These are phyloP conservation scores for Hyphantria cunea DNA, from an alignment of 1,140 invertebrate genomes.

Conservation along the genomic window DNA sequence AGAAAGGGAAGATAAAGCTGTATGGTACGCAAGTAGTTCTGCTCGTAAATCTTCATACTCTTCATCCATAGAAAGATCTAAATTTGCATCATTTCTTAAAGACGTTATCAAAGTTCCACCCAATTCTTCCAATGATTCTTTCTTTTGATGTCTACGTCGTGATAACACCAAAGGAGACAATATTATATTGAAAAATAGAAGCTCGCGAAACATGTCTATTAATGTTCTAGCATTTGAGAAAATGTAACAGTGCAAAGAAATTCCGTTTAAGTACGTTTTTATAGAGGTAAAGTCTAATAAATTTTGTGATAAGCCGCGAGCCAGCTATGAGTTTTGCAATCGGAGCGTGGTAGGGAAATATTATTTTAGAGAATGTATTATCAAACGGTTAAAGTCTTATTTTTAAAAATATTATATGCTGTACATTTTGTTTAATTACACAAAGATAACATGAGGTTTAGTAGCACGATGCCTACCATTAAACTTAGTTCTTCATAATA, in stretches of 20 bases:
- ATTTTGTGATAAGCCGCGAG: conserved; percentile 61
- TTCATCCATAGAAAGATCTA: conserved; percentile 65
- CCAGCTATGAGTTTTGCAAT: conserved; percentile 33
- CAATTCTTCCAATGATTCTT: conserved; percentile 39
- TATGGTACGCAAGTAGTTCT: conserved; percentile 65
- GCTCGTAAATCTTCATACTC: conserved; percentile 73
- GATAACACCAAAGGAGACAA: conserved; percentile 33
- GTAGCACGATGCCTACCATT: too few species aligned
- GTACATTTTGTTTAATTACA: too few species aligned
- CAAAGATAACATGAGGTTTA: too few species aligned
- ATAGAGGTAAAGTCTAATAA: conserved; percentile 63
- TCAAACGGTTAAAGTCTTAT: too few species aligned
- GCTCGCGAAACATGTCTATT: conserved; percentile 43
- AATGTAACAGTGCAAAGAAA: conserved; percentile 20
- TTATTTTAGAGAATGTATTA: neutral
- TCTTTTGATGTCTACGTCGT: conserved; percentile 10
- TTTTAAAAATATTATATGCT: too few species aligned
- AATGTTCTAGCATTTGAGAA: conserved; percentile 31
- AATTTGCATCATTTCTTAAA: conserved; percentile 59
- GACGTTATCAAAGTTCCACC: conserved; percentile 42
- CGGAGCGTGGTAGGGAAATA: conserved; percentile 15
- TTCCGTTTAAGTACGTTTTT: conserved; percentile 41
- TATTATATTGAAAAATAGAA: conserved; percentile 45
- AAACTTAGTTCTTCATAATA: too few species aligned
- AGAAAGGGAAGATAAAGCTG: conserved; percentile 55